phyloP scores from a whole-genome alignment of 92 coral and sea anemone genomes.

The Parazoanthus darwini region DNA sequence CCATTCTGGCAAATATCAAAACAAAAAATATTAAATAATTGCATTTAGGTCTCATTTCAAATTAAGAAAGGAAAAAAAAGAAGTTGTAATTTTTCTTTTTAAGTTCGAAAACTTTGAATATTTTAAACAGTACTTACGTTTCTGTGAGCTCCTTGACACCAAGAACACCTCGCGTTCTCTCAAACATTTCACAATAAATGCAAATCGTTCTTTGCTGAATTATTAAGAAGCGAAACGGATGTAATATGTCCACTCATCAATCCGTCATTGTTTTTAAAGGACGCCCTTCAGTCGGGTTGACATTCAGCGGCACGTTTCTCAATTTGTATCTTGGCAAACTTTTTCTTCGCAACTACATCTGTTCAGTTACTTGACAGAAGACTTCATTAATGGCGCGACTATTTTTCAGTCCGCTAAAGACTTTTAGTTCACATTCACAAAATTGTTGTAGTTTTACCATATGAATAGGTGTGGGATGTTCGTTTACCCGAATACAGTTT shows the following conservation, averaged over 20 bases:
- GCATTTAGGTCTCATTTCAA: not conserved
- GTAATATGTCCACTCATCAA: conserved; percentile 21
- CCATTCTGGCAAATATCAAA: not conserved
- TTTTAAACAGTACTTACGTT: not conserved
- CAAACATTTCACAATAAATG: conserved; percentile 7
- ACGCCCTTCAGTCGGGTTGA: conserved; percentile 10
- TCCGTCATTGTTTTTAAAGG: conserved; percentile 29
- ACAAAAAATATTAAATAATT: not conserved
- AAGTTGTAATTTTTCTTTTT: not conserved
- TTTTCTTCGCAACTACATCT: not conserved
- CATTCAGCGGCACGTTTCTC: not conserved
- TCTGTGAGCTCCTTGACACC: not conserved
- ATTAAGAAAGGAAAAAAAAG: not conserved
- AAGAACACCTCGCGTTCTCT: not conserved
- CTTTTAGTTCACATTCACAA: not conserved
- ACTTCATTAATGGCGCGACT: not conserved
- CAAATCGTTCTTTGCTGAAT: not conserved
- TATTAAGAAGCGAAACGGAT: conserved; percentile 22
- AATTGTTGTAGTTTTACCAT: conserved; percentile 5
- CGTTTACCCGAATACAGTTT: not conserved
- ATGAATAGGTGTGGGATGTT: conserved; percentile 16
- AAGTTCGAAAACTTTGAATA: not conserved
- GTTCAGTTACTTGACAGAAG: conserved; percentile 1
- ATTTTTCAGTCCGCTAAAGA: not conserved
- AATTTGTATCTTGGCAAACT: conserved; percentile 1